Percentiles rank a stretch among this genome's conserved stretches.
Evolutionary conservation across 2,113 vertebrate species (phyloP).

Genomic region (Syngnathus floridae): DNA sequence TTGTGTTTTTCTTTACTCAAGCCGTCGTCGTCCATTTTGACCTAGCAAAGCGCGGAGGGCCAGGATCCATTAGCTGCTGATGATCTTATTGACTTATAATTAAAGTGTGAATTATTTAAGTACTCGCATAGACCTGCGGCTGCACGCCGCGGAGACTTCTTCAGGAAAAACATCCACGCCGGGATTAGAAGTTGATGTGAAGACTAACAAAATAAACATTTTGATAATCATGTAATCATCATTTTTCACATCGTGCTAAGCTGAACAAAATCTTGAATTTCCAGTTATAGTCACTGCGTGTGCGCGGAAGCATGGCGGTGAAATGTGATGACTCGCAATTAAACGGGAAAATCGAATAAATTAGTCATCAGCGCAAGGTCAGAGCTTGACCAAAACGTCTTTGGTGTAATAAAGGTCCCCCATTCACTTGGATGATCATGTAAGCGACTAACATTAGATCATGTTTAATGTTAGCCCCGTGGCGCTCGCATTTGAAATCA

Average conservation of each 20-base stretch:
- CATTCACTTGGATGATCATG: neutral
- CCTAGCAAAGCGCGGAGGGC: conserved; percentile 19
- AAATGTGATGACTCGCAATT: neutral
- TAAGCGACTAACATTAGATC: neutral
- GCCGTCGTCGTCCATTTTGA: conserved; percentile 29
- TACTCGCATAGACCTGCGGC: conserved; percentile 13
- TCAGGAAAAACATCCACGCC: neutral
- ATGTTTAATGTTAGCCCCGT: neutral
- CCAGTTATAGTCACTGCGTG: neutral
- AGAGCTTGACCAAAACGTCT: neutral
- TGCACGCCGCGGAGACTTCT: neutral
- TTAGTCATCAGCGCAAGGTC: neutral
- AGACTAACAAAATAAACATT: neutral
- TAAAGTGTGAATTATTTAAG: conserved; percentile 58
- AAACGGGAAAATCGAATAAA: neutral
- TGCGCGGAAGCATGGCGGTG: neutral
- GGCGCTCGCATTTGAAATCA: neutral
- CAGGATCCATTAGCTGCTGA: conserved; percentile 48
- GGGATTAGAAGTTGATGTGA: neutral
- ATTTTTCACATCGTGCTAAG: neutral
- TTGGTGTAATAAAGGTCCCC: neutral
- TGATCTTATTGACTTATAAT: conserved; percentile 59
- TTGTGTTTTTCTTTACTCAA: conserved; percentile 1
- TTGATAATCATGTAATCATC: neutral
- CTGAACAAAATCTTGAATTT: too few species aligned